Base-by-base conservation (phyloP, 1,140 invertebrate genomes). In the Orius laevigatus region DNA sequence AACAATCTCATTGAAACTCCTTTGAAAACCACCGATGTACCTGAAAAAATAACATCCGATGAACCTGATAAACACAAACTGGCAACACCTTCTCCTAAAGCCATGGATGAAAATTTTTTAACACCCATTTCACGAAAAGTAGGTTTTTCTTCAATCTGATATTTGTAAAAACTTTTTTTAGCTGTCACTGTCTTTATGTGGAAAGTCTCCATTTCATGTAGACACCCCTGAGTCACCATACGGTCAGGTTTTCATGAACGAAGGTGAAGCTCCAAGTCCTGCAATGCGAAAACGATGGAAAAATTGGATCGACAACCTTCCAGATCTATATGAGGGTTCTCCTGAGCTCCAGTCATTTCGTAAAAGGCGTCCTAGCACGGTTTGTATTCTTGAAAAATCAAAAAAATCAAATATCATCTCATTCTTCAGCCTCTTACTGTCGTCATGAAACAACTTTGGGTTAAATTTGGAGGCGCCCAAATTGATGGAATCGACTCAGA, bases 171-270 rank as follows among this genome's bases (percentile, higher is more conserved):
- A n/a, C n/a, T 25, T 25, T 25, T 42, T 31, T 47, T 9, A 47
- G 46, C 9, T 47, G 14, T 47, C 46, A 20, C 33, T n/a, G 33
- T 25, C 25, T 25, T 25, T 25, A 25, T 25, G 10, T n/a, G 25
- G 43, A 5, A 45, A 33, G 32, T 32, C 43, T 10, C 69, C 66
- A 36, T 48, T 48, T 34, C 46, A 43, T 43, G 32, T 54, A 3
- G 58, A 64, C 2, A 75, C 73, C 1, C 73, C 73, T 1, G 68
- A 70, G 8, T 68, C 68, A 25, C 72, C 73, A 1, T 71, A 72
- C 46, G 72, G 71, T 61, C 60, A 63, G 33, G 36, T 65, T 15
- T 69, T 69, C 50, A 54, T 57, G 15, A 60, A 61, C 32, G 56
- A 65, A 0, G 34, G 44, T 35, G 33, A 19, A 38, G 63, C 71